A percentile compares a stretch with the other conserved stretches of the same genome.
Conservation (phyloP, 2,113 vertebrate species). For the Camelus dromedarius region DNA sequence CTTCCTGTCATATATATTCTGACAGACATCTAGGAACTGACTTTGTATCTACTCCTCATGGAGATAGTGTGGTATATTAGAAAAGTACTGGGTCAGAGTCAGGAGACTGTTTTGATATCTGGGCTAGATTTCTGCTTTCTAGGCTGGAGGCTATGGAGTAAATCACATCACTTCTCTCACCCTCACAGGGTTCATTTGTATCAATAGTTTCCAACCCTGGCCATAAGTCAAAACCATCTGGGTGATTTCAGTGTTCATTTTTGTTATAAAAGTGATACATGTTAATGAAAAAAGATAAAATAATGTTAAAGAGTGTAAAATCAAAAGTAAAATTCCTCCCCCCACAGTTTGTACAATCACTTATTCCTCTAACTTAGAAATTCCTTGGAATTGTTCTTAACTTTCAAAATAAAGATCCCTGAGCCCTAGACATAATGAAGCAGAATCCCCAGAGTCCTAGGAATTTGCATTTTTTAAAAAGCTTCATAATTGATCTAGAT, state of each 20-base stretch:
- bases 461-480: not conserved
- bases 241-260: not conserved
- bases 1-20: not conserved
- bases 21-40: not conserved
- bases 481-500: not conserved
- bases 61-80: not conserved
- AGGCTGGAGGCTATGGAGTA: not conserved
- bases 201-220: not conserved
- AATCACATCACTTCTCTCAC: not conserved
- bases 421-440: not conserved
- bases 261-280: not conserved
- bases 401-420: not conserved
- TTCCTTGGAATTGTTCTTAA: not conserved
- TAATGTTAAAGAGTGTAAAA: not conserved
- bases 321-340: not conserved
- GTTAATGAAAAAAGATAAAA: not conserved
- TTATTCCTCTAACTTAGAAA: not conserved
- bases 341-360: not conserved
- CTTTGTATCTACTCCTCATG: not conserved
- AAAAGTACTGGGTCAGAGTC: not conserved
- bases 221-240: not conserved
- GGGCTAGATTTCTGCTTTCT: not conserved
- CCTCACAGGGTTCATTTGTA: not conserved
- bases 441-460: not conserved
- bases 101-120: not conserved